Base-by-base conservation (phyloP, 2,797 vertebrate species). In the Ptychobarbus kaznakovi region DNA sequence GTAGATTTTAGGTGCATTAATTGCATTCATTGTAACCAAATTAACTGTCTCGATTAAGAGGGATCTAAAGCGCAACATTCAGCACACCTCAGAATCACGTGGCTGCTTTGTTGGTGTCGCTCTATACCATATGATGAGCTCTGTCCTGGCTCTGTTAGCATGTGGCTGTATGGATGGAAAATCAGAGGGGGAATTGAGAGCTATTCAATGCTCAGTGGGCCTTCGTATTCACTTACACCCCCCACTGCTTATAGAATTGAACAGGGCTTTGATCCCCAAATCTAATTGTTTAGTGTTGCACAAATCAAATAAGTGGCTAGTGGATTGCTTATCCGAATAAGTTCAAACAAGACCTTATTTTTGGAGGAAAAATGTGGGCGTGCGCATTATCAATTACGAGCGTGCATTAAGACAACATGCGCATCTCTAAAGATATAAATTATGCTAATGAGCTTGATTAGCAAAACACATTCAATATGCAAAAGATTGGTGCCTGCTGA, bases 161-260 rank as follows among this genome's bases (percentile, higher is more conserved):
- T 74, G 81, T 87, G 92, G 92, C 91, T 91, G 91, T 91, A 84
- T 83, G 88, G 80, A 86, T 82, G 93, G 91, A 93, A 92, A 93
- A 90, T 92, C 88, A 87, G 88, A 91, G 92, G 89, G 90, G 90
- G 91, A 91, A 92, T 91, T 89, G 82, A 85, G 86, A 87, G 89
- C 88, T 87, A 89, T 90, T 92, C 92, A 94, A 94, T 93, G 93
- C 94, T 93, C 94, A 95, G 94, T 93, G 92, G 93, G 94, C 89
- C 90, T 90, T 92, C 79, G 91, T 93, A 94, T 94, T 93, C 93
- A 93, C 90, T 92, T 92, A 92, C 92, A 93, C 90, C 90, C 93
- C 93, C 93, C 93, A 93, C 90, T 92, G 93, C 92, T 93, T 91
- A 90, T 90, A 83, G 76, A 92, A 92, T 91, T 86, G 90, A 92